phyloP scores from a whole-genome alignment of 2,113 vertebrate species.

The Pterocles orientalis region DNA sequence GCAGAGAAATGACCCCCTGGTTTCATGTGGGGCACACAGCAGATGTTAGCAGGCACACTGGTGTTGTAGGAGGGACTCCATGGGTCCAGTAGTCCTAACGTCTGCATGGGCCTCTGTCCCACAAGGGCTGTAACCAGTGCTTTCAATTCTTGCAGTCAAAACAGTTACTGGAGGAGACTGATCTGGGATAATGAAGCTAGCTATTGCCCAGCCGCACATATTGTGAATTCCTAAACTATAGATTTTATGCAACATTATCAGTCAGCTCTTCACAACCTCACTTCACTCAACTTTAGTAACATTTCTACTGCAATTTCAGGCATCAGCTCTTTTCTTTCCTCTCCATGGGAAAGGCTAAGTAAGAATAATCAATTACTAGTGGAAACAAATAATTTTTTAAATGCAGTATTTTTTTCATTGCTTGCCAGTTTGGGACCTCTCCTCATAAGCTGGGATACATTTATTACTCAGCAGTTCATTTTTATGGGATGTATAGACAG shows the following conservation, averaged over 20 bases:
- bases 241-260: neutral
- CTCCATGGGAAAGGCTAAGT: neutral
- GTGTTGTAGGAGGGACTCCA: neutral
- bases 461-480: slow-evolving; percentile 22
- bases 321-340: neutral
- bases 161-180: neutral
- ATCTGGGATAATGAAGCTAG: neutral
- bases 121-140: neutral
- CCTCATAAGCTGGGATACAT: neutral
- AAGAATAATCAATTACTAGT: neutral
- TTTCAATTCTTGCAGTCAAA: neutral
- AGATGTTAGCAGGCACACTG: fast-evolving
- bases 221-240: neutral
- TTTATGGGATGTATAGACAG: neutral
- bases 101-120: neutral
- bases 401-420: neutral
- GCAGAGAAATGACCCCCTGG: neutral
- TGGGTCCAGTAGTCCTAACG: too few relatives aligned
- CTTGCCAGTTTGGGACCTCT: slow-evolving; percentile 12
- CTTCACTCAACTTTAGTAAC: neutral
- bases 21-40: neutral
- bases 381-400: neutral
- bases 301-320: neutral
- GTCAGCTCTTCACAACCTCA: neutral
- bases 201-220: neutral